Conservation (phyloP, 1,140 invertebrate genomes). For the Manduca sexta region DNA sequence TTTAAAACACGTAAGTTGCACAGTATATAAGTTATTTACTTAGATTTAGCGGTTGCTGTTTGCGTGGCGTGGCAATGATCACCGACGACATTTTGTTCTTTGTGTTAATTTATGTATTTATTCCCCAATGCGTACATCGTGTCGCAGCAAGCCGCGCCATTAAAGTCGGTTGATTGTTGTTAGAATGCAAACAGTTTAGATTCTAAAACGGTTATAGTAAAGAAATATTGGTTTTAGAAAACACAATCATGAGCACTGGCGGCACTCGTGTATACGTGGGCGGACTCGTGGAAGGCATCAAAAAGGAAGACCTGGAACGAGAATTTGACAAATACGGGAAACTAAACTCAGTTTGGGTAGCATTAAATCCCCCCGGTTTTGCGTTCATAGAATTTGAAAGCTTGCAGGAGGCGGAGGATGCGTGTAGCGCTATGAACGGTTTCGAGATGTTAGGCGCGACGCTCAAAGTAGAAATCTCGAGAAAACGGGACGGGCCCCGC, state of each 20-base stretch:
- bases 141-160: neutral
- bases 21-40: slow-evolving; percentile 25
- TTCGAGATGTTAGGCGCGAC: slow-evolving; percentile 86
- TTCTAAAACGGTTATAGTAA: neutral
- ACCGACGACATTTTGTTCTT: slow-evolving; percentile 66
- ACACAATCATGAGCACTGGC: slow-evolving; percentile 65
- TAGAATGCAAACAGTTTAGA: neutral
- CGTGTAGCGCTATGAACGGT: slow-evolving; percentile 93
- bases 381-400: slow-evolving; percentile 99
- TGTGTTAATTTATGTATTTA: slow-evolving; percentile 51
- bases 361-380: slow-evolving; percentile 88
- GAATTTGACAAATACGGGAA: slow-evolving; percentile 93
- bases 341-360: slow-evolving; percentile 93
- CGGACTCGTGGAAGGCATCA: slow-evolving; percentile 86
- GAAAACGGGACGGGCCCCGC: slow-evolving; percentile 78
- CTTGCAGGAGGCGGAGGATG: slow-evolving; percentile 93
- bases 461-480: slow-evolving; percentile 87
- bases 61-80: slow-evolving; percentile 58
- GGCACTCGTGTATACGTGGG: slow-evolving; percentile 89
- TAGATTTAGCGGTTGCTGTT: slow-evolving; percentile 12
- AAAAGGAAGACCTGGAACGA: slow-evolving; percentile 90
- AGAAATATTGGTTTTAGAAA: slow-evolving; percentile 32
- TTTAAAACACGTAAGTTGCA: slow-evolving; percentile 46
- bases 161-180: too few relatives aligned
- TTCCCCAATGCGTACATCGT: neutral